Conservation (phyloP, 2,797 vertebrate species). For the Periparus ater region DNA sequence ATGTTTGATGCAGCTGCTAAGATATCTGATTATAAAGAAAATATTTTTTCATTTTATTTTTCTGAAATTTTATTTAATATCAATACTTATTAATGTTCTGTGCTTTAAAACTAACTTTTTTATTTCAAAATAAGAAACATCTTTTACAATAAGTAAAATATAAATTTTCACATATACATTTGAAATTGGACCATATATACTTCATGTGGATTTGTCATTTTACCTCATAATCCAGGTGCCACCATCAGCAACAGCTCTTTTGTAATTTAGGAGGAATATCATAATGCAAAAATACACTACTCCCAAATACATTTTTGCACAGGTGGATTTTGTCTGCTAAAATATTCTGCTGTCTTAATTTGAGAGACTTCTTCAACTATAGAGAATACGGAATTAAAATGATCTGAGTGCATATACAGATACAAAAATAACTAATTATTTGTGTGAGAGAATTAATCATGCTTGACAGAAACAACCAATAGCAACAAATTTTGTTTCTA, state of each 20-base stretch:
- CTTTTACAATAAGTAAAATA: not conserved
- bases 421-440: constrained; percentile 24
- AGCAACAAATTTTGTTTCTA: not conserved
- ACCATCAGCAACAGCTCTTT: not conserved
- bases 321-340: not conserved
- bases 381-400: not conserved
- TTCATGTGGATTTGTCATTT: not conserved
- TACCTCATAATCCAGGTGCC: not conserved
- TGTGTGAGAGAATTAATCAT: not conserved
- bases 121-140: not conserved
- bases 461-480: not conserved
- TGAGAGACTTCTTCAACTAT: not conserved
- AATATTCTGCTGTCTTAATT: not conserved
- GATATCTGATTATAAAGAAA: not conserved
- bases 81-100: not conserved
- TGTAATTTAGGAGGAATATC: not conserved
- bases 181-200: not conserved
- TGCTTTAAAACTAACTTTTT: not conserved
- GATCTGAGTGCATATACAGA: not conserved
- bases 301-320: not conserved
- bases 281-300: not conserved
- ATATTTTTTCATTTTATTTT: not conserved
- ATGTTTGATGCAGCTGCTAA: not conserved
- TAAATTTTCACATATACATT: not conserved
- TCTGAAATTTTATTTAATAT: not conserved